phyloP scores from a whole-genome alignment of 92 coral and sea anemone species.

The Micromussa lordhowensis region DNA sequence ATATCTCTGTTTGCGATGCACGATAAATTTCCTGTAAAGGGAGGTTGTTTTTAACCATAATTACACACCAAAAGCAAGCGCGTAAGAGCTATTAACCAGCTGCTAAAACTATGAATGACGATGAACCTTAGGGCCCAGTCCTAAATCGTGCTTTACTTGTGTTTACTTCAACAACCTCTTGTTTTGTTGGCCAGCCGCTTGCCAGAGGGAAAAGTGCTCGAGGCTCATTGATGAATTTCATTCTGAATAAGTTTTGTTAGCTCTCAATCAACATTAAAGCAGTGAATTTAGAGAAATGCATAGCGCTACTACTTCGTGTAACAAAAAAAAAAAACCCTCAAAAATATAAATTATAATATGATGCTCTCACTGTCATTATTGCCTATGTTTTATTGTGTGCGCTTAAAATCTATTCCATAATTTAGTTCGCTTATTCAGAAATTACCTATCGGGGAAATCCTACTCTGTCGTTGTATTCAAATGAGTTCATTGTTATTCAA shows the following conservation, averaged over 20 bases:
- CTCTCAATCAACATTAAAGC: not conserved
- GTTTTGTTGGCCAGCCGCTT: slow-evolving; percentile 25
- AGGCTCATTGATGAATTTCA: not conserved
- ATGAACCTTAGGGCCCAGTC: not conserved
- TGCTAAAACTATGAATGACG: not conserved
- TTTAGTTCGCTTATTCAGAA: slow-evolving; percentile 42
- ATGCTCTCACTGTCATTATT: slow-evolving; percentile 6
- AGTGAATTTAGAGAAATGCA: not conserved
- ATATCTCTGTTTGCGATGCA: not conserved
- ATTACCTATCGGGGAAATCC: slow-evolving; percentile 35
- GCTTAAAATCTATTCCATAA: slow-evolving; percentile 43
- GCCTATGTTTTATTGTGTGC: slow-evolving; percentile 27
- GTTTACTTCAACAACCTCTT: not conserved
- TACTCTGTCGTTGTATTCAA: slow-evolving; percentile 28
- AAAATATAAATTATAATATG: not conserved
- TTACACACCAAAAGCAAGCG: slow-evolving; percentile 15
- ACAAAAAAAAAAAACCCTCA: not conserved
- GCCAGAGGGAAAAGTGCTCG: not conserved
- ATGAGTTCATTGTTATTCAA: slow-evolving; percentile 52
- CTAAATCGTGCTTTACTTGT: not conserved
- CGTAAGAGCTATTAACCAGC: not conserved
- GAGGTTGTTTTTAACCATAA: slow-evolving; percentile 6
- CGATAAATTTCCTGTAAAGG: slow-evolving; percentile 25
- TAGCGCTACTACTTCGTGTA: not conserved
- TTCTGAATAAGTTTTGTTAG: not conserved